A percentile compares a stretch with the other conserved stretches of the same genome.
Evolutionary conservation across 2,888 invertebrate genomes (phyloP).

Genomic region (Dendrolimus houi): DNA sequence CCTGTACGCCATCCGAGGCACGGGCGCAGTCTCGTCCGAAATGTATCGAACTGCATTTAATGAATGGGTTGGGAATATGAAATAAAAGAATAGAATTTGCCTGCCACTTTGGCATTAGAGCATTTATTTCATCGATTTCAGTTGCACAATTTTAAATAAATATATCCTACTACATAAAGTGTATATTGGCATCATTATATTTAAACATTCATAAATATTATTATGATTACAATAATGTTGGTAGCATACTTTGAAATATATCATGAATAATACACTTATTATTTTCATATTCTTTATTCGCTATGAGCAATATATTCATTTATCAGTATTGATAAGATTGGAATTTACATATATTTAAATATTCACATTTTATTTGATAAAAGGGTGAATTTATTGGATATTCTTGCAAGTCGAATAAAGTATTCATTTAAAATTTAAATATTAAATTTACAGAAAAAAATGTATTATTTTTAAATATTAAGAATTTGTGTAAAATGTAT

Average conservation of each 20-base stretch:
- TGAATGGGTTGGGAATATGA: neutral
- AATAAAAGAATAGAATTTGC: constrained; percentile 1
- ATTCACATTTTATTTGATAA: too few relatives aligned
- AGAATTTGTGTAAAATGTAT: constrained; percentile 26
- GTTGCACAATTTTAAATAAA: constrained; percentile 52
- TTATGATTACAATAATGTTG: constrained; percentile 21
- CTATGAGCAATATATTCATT: constrained; percentile 30
- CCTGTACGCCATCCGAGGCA: too few relatives aligned
- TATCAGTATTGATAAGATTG: constrained; percentile 15
- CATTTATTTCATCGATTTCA: constrained; percentile 46
- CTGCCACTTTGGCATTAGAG: constrained; percentile 10
- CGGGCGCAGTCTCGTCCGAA: too few relatives aligned
- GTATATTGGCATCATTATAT: constrained; percentile 38
- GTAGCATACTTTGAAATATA: constrained; percentile 18
- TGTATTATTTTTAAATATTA: constrained; percentile 5
- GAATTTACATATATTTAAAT: constrained; percentile 3
- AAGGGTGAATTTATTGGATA: neutral
- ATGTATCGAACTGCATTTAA: too few relatives aligned
- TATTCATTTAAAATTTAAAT: constrained; percentile 7
- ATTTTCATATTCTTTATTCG: constrained; percentile 20
- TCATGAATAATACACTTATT: constrained; percentile 10
- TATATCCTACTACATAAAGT: constrained; percentile 37
- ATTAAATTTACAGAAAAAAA: constrained; percentile 3
- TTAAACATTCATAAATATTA: constrained; percentile 34
- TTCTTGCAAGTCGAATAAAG: neutral